These are phyloP conservation scores for Nineta flava DNA, from an alignment of 2,888 invertebrate species.

Conservation along the genomic window DNA sequence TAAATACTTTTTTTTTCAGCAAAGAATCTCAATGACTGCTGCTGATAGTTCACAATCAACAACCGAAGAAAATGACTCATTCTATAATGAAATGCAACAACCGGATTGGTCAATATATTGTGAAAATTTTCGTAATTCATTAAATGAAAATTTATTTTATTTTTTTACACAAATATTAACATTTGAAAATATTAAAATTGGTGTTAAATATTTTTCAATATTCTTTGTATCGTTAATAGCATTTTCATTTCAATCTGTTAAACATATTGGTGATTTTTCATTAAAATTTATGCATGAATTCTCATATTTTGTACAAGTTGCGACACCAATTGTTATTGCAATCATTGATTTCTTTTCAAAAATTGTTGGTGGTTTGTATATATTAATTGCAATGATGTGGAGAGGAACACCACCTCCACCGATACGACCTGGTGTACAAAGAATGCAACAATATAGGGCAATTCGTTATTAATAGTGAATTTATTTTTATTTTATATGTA, in stretches of 20 bases:
- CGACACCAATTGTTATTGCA: conserved; percentile 17
- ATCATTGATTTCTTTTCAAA: conserved; percentile 40
- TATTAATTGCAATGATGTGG: conserved; percentile 44
- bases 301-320: conserved; percentile 18
- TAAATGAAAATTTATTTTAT: conserved; percentile 7
- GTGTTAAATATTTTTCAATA: conserved; percentile 20
- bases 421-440: background rate
- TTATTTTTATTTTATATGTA: too few species aligned
- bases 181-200: conserved; percentile 19
- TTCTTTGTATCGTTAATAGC: conserved; percentile 20
- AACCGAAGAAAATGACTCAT: background rate
- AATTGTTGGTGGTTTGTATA: conserved; percentile 44
- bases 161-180: conserved; percentile 17
- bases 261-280: conserved; percentile 21
- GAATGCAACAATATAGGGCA: too few species aligned
- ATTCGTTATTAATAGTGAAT: too few species aligned
- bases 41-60: background rate
- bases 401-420: conserved; percentile 14
- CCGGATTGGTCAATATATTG: conserved; percentile 2
- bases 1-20: background rate
- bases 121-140: conserved; percentile 6
- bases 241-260: conserved; percentile 17
- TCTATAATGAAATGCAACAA: background rate
- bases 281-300: conserved; percentile 22
- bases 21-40: background rate